Base-by-base conservation (phyloP, 2,797 vertebrate species). In the Ibycter americanus region DNA sequence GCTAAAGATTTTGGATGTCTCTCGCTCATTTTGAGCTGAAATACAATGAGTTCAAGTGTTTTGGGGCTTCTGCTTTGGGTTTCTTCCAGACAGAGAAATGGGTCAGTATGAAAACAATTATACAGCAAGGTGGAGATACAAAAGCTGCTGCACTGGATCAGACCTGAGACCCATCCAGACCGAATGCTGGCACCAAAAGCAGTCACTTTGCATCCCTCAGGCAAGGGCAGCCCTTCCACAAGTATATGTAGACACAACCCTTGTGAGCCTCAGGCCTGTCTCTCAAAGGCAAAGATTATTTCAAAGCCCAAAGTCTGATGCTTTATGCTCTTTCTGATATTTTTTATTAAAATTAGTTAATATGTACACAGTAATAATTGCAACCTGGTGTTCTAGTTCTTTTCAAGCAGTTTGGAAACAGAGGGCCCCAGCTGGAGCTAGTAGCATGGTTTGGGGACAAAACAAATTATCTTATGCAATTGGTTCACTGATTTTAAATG, bases 11-110 rank as follows among this genome's bases (percentile, higher is more conserved):
- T 89, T 90, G 89, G 81, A 92, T 36, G 58, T 40, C 73, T 72
- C 54, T 87, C 6, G 3, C 74, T 74, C 3, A 2, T 15, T 14
- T 74, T 80, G 87, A 89, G 68, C 71, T 65, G 72, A 85, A 93
- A 86, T 74, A 72, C 65, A 56, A 65, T 4, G 68, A 97, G 67
- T 77, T 87, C 46, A 89, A 94, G 74, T 44, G n/a, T 61, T 93
- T 31, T 38, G 94, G 68, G 87, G 91, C 81, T 93, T 94, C 92
- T 93, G 87, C 79, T 96, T 77, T 93, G 83, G 77, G 22, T 71
- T 63, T 74, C 68, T 90, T 90, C 84, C 96, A 94, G 66, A 15
- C 6, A 58, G 74, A 80, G 72, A 77, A 94, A 72, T 40, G 65
- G 72, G 67, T 89, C 61, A 81, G 25, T 47, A 19, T 20, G 54